These are phyloP conservation scores for Brachyptera risi DNA, from an alignment of 2,888 invertebrate genomes.

Conservation along the genomic window DNA sequence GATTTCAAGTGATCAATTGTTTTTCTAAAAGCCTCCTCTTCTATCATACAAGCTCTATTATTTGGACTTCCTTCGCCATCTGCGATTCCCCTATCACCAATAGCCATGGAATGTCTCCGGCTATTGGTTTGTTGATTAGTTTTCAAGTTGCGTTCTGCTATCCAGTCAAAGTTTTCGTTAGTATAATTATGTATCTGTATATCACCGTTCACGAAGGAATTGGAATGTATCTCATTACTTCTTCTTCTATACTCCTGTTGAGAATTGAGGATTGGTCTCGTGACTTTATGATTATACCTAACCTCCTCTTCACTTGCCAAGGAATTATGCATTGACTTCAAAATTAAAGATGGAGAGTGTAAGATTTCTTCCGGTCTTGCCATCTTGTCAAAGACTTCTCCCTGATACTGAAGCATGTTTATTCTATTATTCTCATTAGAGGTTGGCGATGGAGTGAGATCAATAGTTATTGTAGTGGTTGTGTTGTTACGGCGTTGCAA, in stretches of 20 bases:
- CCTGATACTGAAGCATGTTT: too few relatives aligned
- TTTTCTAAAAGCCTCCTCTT: neutral
- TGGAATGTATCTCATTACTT: neutral
- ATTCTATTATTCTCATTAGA: too few relatives aligned
- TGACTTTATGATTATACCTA: neutral
- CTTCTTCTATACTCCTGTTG: neutral
- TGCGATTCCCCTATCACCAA: slow-evolving; percentile 1
- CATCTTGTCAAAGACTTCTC: neutral
- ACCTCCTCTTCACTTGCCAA: neutral
- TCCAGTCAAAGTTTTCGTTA: neutral
- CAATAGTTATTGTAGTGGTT: slow-evolving; percentile 48
- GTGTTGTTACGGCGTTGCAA: slow-evolving; percentile 32
- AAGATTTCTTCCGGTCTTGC: neutral
- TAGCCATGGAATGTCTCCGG: neutral
- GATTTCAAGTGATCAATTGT: neutral
- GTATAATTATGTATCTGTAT: neutral
- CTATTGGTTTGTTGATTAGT: neutral
- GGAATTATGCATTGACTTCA: slow-evolving; percentile 26
- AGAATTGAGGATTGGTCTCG: neutral
- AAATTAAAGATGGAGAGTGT: slow-evolving; percentile 29
- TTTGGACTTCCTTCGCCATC: neutral
- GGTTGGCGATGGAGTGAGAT: slow-evolving; percentile 41
- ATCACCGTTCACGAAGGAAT: neutral
- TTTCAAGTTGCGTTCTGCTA: neutral
- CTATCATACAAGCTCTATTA: neutral